Evolutionary conservation across 2,797 vertebrate species (phyloP).

Genomic region (Picus viridis): DNA sequence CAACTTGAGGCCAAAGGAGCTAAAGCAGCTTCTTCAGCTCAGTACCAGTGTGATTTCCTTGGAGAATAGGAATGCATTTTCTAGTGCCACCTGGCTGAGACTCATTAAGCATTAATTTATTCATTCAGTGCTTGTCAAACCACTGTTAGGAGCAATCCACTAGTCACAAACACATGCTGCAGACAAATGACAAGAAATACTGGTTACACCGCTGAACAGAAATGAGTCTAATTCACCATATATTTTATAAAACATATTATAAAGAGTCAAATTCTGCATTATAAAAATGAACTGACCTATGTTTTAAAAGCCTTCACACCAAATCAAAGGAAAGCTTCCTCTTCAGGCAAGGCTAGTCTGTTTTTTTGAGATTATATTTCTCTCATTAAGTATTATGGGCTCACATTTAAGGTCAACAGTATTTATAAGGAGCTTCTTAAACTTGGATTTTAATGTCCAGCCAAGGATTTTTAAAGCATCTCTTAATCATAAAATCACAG

Average conservation of each 20-base stretch:
- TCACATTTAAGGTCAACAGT: background rate
- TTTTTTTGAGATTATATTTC: background rate
- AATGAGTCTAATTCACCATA: background rate
- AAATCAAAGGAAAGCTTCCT: background rate
- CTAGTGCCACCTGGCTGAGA: background rate
- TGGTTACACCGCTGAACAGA: background rate
- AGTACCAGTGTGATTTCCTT: background rate
- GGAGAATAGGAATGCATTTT: background rate
- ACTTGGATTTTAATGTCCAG: background rate
- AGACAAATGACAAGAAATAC: background rate
- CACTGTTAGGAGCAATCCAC: background rate
- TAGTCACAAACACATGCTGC: background rate
- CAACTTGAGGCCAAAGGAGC: background rate
- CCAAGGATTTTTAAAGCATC: background rate
- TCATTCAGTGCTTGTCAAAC: background rate
- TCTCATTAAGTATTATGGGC: background rate
- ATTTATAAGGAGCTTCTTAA: background rate
- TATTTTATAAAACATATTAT: background rate
- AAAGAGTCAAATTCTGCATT: background rate
- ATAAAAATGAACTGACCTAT: background rate
- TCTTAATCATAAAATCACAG: background rate
- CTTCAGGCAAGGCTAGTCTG: background rate
- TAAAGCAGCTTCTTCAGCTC: background rate
- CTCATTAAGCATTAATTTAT: background rate
- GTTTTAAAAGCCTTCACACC: background rate